These are phyloP conservation scores for Saxidomus purpurata DNA, from an alignment of 1,140 invertebrate species.

Conservation along the genomic window DNA sequence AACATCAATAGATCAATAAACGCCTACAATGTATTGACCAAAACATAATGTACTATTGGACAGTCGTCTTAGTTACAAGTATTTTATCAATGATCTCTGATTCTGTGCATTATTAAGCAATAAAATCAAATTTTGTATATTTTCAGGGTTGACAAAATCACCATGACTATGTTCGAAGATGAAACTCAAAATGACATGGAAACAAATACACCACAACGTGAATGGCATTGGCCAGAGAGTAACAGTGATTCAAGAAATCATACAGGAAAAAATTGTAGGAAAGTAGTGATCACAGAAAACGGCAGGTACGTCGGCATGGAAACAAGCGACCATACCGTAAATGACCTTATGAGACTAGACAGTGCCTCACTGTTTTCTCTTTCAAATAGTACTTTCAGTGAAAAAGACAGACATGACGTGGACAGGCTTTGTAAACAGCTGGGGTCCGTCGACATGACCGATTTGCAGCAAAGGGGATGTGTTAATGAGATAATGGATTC, in stretches of 20 bases:
- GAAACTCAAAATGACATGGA: neutral
- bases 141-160: neutral
- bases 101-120: no score
- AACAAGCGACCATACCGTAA: neutral
- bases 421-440: neutral
- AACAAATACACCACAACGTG: neutral
- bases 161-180: slow-evolving; percentile 24
- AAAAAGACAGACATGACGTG: neutral
- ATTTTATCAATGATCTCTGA: no score
- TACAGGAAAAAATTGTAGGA: neutral
- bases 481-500: neutral
- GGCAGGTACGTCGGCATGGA: neutral
- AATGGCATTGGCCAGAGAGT: neutral
- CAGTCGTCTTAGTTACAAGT: no score
- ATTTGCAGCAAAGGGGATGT: neutral
- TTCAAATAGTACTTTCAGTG: neutral
- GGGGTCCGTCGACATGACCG: neutral
- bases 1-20: no score
- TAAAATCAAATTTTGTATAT: neutral
- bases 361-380: neutral
- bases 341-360: neutral
- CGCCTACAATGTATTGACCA: no score
- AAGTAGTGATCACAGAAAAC: neutral
- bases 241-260: neutral
- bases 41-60: no score